A percentile compares a stretch with the other conserved stretches of the same genome.
phyloP scores from a whole-genome alignment of 2,113 vertebrate species.

The Alouatta palliata region DNA sequence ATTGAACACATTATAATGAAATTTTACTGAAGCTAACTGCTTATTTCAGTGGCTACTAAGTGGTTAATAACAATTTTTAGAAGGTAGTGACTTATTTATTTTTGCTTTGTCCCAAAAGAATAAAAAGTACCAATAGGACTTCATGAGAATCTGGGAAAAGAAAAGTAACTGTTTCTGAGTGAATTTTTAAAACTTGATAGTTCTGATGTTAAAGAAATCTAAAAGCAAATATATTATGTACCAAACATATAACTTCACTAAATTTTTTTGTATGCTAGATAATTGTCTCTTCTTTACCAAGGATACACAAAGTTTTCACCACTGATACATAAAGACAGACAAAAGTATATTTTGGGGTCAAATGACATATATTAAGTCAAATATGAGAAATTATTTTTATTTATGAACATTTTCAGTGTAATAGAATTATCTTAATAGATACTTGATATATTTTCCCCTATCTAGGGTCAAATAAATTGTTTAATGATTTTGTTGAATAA shows the following conservation, averaged over 20 bases:
- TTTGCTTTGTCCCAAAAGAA: neutral
- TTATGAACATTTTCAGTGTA: neutral
- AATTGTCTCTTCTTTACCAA: neutral
- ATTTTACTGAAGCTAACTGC: constrained; percentile 29
- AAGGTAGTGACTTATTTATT: constrained; percentile 5
- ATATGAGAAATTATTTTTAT: neutral
- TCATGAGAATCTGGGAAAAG: neutral
- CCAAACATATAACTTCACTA: neutral
- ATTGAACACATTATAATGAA: neutral
- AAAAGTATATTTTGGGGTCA: neutral
- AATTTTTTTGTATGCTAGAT: neutral
- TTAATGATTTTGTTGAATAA: neutral
- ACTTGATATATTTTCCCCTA: neutral
- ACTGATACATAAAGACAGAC: neutral
- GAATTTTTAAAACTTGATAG: neutral
- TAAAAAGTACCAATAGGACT: neutral
- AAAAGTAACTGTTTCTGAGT: neutral
- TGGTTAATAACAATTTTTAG: constrained; percentile 15
- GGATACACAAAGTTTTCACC: neutral
- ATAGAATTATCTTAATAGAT: neutral
- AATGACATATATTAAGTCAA: neutral
- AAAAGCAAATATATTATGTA: neutral
- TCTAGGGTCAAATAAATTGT: neutral
- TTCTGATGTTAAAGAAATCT: neutral
- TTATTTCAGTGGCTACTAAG: neutral